Percentiles rank a stretch among this genome's conserved stretches.
These are phyloP conservation scores for Ormyrus labotus DNA, from an alignment of 2,888 invertebrate genomes.

Conservation along the genomic window DNA sequence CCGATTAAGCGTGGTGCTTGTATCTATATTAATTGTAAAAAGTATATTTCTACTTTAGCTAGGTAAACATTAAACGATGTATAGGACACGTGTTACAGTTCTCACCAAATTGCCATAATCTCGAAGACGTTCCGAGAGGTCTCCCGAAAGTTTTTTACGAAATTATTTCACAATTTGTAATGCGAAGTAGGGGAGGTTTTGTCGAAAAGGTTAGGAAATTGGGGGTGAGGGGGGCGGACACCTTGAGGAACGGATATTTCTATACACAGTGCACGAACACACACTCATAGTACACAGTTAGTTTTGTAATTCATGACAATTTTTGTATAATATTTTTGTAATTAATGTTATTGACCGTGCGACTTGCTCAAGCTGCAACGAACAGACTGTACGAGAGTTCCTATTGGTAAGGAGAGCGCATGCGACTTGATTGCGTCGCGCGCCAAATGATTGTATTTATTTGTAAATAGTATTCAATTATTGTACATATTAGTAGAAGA, in stretches of 20 bases:
- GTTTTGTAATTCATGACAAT: slow-evolving; percentile 34
- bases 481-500: slow-evolving; percentile 55
- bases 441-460: slow-evolving; percentile 68
- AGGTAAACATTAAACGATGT: slow-evolving; percentile 19
- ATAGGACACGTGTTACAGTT: slow-evolving; percentile 55
- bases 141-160: neutral
- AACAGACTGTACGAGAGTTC: slow-evolving; percentile 75
- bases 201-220: neutral
- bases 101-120: slow-evolving; percentile 54
- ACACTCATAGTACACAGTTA: slow-evolving; percentile 12
- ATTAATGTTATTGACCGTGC: slow-evolving; percentile 57
- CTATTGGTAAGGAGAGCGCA: slow-evolving; percentile 66
- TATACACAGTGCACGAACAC: neutral
- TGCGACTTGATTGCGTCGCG: slow-evolving; percentile 51
- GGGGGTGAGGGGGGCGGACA: neutral
- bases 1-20: neutral
- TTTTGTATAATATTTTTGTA: slow-evolving; percentile 64
- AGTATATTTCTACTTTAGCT: slow-evolving; percentile 28
- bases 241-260: neutral
- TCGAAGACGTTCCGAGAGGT: slow-evolving; percentile 8
- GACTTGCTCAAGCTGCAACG: slow-evolving; percentile 69
- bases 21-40: slow-evolving; percentile 46
- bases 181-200: too few relatives aligned
- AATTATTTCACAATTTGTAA: too few relatives aligned
- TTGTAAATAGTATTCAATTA: slow-evolving; percentile 52